Evolutionary conservation across 2,797 vertebrate genomes (phyloP).

Genomic region (Serranus cabrilla): DNA sequence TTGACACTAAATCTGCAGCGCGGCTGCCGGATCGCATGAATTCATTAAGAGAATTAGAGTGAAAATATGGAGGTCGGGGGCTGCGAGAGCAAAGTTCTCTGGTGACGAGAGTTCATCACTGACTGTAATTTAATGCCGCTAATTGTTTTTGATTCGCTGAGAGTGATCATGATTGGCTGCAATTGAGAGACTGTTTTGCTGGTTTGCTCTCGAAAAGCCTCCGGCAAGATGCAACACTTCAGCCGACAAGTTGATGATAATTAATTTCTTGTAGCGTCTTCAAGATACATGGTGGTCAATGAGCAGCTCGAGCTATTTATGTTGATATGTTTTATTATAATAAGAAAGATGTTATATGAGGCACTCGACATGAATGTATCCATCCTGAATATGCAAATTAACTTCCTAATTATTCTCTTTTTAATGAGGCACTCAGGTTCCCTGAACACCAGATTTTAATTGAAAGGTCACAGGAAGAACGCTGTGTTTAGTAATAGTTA

Average conservation of each 20-base stretch:
- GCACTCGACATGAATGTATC: slow-evolving; percentile 5
- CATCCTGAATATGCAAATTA: slow-evolving; percentile 4
- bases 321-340: background rate
- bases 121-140: slow-evolving; percentile 49
- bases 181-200: slow-evolving; percentile 49
- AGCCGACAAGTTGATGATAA: background rate
- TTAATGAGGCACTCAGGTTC: slow-evolving; percentile 33
- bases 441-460: slow-evolving; percentile 34
- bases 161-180: slow-evolving; percentile 49
- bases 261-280: slow-evolving; percentile 2
- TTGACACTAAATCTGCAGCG: slow-evolving; percentile 24
- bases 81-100: slow-evolving; percentile 28
- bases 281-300: background rate
- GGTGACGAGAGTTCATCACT: slow-evolving; percentile 47
- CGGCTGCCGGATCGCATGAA: slow-evolving; percentile 25
- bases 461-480: slow-evolving; percentile 39
- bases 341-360: background rate
- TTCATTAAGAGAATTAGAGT: slow-evolving; percentile 48
- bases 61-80: slow-evolving; percentile 40
- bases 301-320: background rate
- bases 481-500: slow-evolving; percentile 12
- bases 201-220: slow-evolving; percentile 35
- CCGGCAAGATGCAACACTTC: slow-evolving; percentile 27
- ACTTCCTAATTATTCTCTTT: slow-evolving; percentile 33
- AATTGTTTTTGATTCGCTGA: slow-evolving; percentile 64